Base-by-base conservation (phyloP, 2,797 vertebrate species). In the Heterohyrax brucei region DNA sequence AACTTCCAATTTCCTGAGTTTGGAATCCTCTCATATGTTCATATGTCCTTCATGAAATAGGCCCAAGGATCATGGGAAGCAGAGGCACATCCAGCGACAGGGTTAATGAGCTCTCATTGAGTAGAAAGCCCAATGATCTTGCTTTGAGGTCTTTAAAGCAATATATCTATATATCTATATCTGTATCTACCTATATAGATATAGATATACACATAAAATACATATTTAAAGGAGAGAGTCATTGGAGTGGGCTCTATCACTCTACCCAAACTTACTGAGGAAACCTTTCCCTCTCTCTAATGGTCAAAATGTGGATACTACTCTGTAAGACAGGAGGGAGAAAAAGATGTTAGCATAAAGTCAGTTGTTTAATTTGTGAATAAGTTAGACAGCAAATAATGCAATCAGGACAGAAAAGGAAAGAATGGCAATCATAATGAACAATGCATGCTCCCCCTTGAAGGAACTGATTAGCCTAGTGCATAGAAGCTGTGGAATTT, bases 401-500 rank as follows among this genome's bases (percentile, higher is more conserved):
- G 24, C 66, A 1, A 64, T 84, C 30, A 28, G 13, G 59, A 83
- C 12, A 87, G 39, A 93, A 39, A 39, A 39, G 39, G 26, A 85
- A 7, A 70, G 53, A 46, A 82, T 83, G 48, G 64, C 33, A 4
- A 59, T 83, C 39, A 75, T 24, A 68, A 93, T 68, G 22, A 95
- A 82, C 7, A 66, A 48, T 18, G 22, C 28, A 4, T 33, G 2
- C 33, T 59, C 2, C 50, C 78, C 59, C 16, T 7, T 90, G 7
- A 24, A 95, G 21, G 3, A 87, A 85, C 3, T 53, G 21, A 92
- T 89, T 82, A 89, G 73, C 6, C 10, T 84, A 75, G 4, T 9
- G 72, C 12, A 53, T 82, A 92, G 76, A 92, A 87, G 24, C n/a
- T 59, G 22, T 2, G n/a, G 4, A 75, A 46, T 78, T 84, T 92